Base-by-base conservation (phyloP, 2,888 invertebrate species). In the Prenolepis imparis region DNA sequence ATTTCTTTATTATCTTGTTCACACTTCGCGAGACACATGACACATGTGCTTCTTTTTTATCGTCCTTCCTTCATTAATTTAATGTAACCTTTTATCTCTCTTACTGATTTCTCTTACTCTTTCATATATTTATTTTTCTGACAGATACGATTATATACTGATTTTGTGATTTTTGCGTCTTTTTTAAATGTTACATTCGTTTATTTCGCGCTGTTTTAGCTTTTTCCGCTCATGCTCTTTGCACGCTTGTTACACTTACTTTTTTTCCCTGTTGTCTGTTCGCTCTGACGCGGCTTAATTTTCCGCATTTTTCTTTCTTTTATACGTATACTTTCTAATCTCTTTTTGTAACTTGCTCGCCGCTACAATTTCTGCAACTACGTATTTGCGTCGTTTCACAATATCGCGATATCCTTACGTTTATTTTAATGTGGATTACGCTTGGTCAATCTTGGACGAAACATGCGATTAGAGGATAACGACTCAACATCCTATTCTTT, bases 331-430 rank as follows among this genome's bases (percentile, higher is more conserved):
- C 66, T 75, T 75, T 66, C 66, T 75, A 74, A 74, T 81, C 48
- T 61, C n/a, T 80, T 61, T 75, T 44, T 44, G 36, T 52, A 55
- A 52, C 28, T 36, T 57, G 55, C 11, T 68, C 2, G 57, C 63
- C 39, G 52, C 52, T 28, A 11, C 44, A 61, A 63, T 21, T 57
- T 48, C 55, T 74, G 77, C 84, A 68, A 86, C 57, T 85, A 64
- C 59, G 68, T 68, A 87, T 75, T 84, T 83, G 84, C 28, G 32
- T 66, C 78, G 82, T 91, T 91, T 88, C 89, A 84, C 86, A 88
- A 91, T 85, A 81, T 72, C 61, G 36, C 68, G 81, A 77, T 28
- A 28, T 83, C 63, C 63, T 73, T 32, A 55, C n/a, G 24, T 57
- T 52, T 41, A 61, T 83, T 86, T 87, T 81, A 85, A 89, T 88